Percentiles rank a stretch among this genome's conserved stretches.
Conservation (phyloP, 2,113 vertebrate species). For the Myiozetetes cayanensis region DNA sequence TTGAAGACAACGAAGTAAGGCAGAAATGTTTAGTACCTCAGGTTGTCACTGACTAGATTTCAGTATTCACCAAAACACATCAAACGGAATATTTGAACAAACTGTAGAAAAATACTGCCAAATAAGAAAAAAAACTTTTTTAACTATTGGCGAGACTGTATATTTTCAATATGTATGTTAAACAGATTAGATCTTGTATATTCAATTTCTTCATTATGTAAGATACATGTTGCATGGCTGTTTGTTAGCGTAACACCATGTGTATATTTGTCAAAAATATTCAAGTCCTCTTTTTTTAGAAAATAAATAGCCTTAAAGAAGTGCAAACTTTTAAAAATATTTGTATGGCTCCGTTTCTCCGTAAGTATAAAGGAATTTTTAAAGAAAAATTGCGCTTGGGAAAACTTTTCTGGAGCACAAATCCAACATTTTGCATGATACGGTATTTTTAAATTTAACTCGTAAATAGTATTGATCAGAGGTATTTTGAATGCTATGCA, state of each 20-base stretch:
- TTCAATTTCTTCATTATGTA: constrained; percentile 76
- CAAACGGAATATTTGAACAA: constrained; percentile 25
- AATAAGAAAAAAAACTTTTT: constrained; percentile 68
- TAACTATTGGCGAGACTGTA: constrained; percentile 71
- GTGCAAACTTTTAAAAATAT: constrained; percentile 73
- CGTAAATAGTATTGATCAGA: not conserved
- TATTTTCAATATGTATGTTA: constrained; percentile 75
- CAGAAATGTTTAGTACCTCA: constrained; percentile 92
- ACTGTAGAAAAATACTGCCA: constrained; percentile 74
- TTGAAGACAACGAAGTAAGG: constrained; percentile 88
- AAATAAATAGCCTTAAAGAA: constrained; percentile 81
- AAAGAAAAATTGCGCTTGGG: constrained; percentile 38
- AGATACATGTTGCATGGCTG: constrained; percentile 80
- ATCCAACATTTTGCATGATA: not conserved
- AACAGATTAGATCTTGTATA: constrained; percentile 77
- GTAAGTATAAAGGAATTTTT: constrained; percentile 48
- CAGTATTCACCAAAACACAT: constrained; percentile 69
- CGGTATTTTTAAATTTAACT: constrained; percentile 32
- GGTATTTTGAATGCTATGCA: not conserved
- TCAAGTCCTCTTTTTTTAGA: constrained; percentile 79
- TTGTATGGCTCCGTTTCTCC: constrained; percentile 64
- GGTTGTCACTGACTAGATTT: constrained; percentile 78
- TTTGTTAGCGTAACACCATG: constrained; percentile 76
- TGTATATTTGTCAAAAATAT: constrained; percentile 79
- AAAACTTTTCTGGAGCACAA: constrained; percentile 46